Conservation (phyloP, 2,888 invertebrate species). For the Acleris laterana region DNA sequence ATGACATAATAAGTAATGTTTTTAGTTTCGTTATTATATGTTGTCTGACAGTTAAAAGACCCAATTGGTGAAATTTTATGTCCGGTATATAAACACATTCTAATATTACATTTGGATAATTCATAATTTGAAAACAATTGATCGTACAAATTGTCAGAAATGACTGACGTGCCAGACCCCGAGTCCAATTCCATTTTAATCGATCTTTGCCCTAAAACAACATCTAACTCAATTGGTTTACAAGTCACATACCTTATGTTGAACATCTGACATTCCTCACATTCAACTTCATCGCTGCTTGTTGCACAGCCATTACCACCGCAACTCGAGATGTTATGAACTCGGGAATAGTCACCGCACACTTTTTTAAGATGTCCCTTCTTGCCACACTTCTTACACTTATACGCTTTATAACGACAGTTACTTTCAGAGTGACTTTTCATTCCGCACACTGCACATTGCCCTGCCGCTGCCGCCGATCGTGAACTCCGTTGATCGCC, state of each 20-base stretch:
- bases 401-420: constrained; percentile 41
- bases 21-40: constrained; percentile 18
- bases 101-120: no score
- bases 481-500: neutral
- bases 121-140: no score
- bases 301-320: neutral
- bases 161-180: no score
- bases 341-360: constrained; percentile 29
- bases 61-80: constrained; percentile 39
- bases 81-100: no score
- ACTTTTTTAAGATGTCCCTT: constrained; percentile 44
- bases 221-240: constrained; percentile 33
- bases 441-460: constrained; percentile 39
- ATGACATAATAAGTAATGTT: neutral
- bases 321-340: constrained; percentile 17
- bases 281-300: constrained; percentile 10
- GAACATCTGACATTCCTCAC: constrained; percentile 39
- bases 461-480: constrained; percentile 4
- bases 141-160: no score
- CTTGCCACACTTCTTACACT: constrained; percentile 40
- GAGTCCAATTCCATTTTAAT: constrained; percentile 41
- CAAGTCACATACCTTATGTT: constrained; percentile 40
- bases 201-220: constrained; percentile 21
- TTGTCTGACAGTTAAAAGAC: constrained; percentile 29
- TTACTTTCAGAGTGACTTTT: constrained; percentile 33